These are phyloP conservation scores for Agrypnia vestita DNA, from an alignment of 1,140 invertebrate genomes.

Conservation along the genomic window DNA sequence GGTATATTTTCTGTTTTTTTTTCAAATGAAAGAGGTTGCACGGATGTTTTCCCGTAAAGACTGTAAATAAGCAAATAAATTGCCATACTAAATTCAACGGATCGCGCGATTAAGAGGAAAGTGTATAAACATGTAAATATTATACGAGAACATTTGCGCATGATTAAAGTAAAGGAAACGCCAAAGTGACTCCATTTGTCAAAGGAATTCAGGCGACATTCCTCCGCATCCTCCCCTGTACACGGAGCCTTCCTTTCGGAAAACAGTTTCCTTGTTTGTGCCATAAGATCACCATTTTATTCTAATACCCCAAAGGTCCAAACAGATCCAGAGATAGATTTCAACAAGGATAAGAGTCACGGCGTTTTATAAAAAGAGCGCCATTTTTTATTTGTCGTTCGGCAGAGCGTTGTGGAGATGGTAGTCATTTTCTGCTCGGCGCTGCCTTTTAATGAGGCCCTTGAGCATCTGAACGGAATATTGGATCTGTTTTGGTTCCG, in stretches of 20 bases:
- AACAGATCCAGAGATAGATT: background rate
- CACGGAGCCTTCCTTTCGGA: conserved; percentile 7
- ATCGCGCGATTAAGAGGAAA: conserved; percentile 1
- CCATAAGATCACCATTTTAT: conserved; percentile 36
- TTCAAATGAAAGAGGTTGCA: too few species aligned
- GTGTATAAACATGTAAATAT: conserved; percentile 26
- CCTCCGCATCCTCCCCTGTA: conserved; percentile 3
- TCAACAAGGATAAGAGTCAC: background rate
- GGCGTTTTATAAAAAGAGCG: background rate
- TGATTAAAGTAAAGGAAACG: conserved; percentile 16
- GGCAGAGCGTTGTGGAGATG: background rate
- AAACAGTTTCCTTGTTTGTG: conserved; percentile 28
- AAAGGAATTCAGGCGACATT: conserved; percentile 12
- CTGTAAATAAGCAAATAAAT: background rate
- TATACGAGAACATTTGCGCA: conserved; percentile 17
- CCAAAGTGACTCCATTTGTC: conserved; percentile 33
- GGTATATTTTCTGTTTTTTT: too few species aligned
- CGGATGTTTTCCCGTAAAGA: too few species aligned
- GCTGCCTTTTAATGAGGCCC: background rate
- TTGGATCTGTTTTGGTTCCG: conserved; percentile 16
- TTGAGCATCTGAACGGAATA: background rate
- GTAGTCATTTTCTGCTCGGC: background rate
- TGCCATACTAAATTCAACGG: background rate
- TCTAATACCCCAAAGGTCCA: conserved; percentile 18
- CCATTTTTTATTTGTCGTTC: too few species aligned